phyloP scores from a whole-genome alignment of 2,113 vertebrate genomes.

The Semnornis frantzii region DNA sequence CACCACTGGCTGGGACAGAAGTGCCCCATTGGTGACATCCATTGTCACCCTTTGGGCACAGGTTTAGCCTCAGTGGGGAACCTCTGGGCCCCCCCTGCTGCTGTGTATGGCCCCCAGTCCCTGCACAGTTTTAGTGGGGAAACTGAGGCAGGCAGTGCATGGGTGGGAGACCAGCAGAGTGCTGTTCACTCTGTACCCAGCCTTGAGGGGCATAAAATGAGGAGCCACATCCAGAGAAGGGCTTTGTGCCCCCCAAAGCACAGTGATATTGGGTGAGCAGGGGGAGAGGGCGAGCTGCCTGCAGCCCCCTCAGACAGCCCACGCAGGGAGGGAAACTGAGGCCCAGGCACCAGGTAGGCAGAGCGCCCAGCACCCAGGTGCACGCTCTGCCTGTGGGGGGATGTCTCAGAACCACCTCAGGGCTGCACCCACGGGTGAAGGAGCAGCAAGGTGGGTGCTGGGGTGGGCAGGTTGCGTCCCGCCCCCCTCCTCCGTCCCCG shows the following conservation, averaged over 20 bases:
- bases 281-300: not conserved
- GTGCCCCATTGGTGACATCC: not conserved
- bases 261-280: accelerated
- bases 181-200: not conserved
- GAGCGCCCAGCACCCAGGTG: not conserved
- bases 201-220: not conserved
- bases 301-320: not conserved
- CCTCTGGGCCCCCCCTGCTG: not conserved
- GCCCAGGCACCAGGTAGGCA: not conserved
- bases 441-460: not conserved
- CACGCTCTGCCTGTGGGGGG: not conserved
- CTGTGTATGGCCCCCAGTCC: too few species aligned
- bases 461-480: not conserved
- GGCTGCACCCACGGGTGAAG: not conserved
- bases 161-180: not conserved
- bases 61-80: not conserved
- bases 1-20: not conserved
- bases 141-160: not conserved
- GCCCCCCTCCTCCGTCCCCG: not conserved
- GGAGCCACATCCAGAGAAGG: not conserved
- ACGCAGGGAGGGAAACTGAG: not conserved
- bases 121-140: not conserved
- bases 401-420: not conserved
- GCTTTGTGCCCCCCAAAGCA: not conserved
- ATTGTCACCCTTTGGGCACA: not conserved